Evolutionary conservation across 2,113 vertebrate genomes (phyloP).

Genomic region (Zosterops japonicus): DNA sequence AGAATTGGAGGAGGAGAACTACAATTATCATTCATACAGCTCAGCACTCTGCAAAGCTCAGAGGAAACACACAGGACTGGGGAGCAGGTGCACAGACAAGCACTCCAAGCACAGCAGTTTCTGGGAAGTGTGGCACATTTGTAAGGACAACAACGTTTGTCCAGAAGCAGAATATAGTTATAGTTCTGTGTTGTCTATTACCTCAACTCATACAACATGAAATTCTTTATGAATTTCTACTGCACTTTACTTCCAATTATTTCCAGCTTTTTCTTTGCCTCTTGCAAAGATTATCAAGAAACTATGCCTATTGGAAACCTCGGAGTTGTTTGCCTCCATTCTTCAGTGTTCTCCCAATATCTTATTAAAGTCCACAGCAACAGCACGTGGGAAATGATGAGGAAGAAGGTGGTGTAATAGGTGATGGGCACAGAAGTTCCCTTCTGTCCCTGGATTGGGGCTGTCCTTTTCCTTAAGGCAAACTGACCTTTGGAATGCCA

Average conservation of each 20-base stretch:
- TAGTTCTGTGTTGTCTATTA: accelerated
- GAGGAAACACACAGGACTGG: background rate
- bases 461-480: background rate
- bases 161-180: background rate
- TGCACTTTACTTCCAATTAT: background rate
- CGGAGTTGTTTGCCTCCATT: background rate
- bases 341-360: background rate
- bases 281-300: background rate
- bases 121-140: accelerated
- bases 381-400: background rate
- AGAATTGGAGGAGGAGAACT: background rate
- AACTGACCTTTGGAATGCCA: background rate
- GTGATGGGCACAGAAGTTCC: background rate
- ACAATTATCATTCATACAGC: background rate
- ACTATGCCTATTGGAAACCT: background rate
- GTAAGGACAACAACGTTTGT: background rate
- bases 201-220: background rate
- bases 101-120: background rate
- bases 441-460: too few species aligned
- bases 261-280: background rate
- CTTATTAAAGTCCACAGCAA: background rate
- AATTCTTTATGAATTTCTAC: background rate
- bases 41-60: background rate
- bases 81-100: background rate
- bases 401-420: background rate